Evolutionary conservation across 2,888 invertebrate species (phyloP).

Genomic region (Nasonovia ribisnigri): DNA sequence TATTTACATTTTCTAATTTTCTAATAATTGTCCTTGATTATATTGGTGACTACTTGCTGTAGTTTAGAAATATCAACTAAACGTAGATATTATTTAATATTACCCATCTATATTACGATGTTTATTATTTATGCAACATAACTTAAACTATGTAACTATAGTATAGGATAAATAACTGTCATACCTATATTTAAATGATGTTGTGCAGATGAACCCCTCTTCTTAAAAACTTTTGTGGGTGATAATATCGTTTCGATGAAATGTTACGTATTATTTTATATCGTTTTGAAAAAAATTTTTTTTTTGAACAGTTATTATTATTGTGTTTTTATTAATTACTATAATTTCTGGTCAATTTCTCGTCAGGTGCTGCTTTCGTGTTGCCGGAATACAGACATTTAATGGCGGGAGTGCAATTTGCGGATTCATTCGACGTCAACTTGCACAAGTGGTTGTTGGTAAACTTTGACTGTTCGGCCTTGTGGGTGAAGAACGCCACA

Average conservation of each 20-base stretch:
- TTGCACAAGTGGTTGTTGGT: slow-evolving; percentile 96
- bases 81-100: too few species aligned
- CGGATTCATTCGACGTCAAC: slow-evolving; percentile 93
- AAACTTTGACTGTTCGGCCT: slow-evolving; percentile 94
- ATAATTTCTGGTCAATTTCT: not conserved
- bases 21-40: too few species aligned
- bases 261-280: not conserved
- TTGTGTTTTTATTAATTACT: not conserved
- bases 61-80: too few species aligned
- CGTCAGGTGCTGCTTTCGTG: slow-evolving; percentile 83
- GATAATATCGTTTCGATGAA: not conserved
- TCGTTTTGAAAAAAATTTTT: not conserved
- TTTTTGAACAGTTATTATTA: not conserved
- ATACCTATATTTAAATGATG: not conserved
- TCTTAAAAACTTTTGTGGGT: not conserved
- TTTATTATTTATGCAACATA: not conserved
- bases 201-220: not conserved
- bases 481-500: slow-evolving; percentile 89
- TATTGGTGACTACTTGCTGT: too few species aligned
- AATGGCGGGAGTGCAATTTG: slow-evolving; percentile 83
- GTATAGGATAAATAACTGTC: not conserved
- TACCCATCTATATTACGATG: not conserved
- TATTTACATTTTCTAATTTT: too few species aligned
- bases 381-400: slow-evolving; percentile 91
- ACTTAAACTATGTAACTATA: not conserved